Conservation (phyloP, 2,113 vertebrate species). For the Petrocephalus microphthalmus region DNA sequence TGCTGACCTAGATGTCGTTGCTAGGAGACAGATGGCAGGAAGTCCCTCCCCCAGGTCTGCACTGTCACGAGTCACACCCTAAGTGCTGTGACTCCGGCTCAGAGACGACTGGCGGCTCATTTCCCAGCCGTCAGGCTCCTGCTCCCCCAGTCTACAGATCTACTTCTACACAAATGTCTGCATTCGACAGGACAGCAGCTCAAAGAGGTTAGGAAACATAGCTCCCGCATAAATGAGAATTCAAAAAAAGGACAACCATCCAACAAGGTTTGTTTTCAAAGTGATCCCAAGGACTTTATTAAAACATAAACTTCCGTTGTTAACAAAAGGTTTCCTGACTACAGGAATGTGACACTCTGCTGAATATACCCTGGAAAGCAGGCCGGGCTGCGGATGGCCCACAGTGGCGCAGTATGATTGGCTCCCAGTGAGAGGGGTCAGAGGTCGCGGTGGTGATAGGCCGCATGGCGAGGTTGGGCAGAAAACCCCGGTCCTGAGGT, state of each 20-base stretch:
- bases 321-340: constrained; percentile 22
- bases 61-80: background rate
- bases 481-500: background rate
- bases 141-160: background rate
- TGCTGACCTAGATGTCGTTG: constrained; percentile 8
- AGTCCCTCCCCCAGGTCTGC: background rate
- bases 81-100: background rate
- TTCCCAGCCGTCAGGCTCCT: background rate
- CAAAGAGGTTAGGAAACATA: background rate
- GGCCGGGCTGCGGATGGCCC: background rate
- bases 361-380: constrained; percentile 5
- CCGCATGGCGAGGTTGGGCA: background rate
- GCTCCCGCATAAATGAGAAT: constrained; percentile 55
- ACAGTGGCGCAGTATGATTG: background rate
- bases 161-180: background rate
- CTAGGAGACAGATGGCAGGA: background rate
- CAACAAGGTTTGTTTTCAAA: background rate
- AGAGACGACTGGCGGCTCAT: too few species aligned
- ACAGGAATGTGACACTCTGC: background rate
- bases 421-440: background rate
- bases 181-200: background rate
- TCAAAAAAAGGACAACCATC: constrained; percentile 50
- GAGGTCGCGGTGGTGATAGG: background rate
- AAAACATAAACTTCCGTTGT: background rate
- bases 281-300: constrained; percentile 22